A percentile compares a stretch with the other conserved stretches of the same genome.
Evolutionary conservation across 1,140 invertebrate genomes (phyloP).

Genomic region (Scylla paramamosain): DNA sequence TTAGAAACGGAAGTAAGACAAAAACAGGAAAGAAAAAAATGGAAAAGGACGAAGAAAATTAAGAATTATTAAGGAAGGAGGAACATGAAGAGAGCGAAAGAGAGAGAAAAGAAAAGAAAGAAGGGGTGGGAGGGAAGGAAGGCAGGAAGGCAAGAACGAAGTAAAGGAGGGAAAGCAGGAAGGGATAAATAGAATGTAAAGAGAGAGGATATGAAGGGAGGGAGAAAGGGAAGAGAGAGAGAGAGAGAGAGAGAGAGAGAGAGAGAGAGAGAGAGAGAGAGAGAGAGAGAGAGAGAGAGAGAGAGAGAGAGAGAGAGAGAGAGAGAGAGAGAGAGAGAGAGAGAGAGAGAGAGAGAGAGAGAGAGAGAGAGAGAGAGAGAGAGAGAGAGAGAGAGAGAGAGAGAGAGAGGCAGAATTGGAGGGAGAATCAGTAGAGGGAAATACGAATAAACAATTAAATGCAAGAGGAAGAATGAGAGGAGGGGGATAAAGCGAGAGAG

Average conservation of each 20-base stretch:
- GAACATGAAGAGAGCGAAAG: background rate
- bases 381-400: slow-evolving; percentile 18
- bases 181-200: background rate
- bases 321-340: background rate
- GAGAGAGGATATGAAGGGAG: background rate
- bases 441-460: background rate
- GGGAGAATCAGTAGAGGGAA: background rate
- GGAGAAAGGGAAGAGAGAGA: background rate
- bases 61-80: background rate
- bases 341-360: background rate
- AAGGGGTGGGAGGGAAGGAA: background rate
- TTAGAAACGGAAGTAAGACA: background rate
- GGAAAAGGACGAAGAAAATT: background rate
- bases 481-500: background rate
- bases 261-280: background rate
- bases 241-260: slow-evolving; percentile 20
- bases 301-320: background rate
- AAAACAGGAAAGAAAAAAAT: background rate
- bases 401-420: background rate
- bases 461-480: background rate
- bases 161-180: background rate
- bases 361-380: slow-evolving; percentile 1
- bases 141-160: background rate
- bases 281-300: no score
- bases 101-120: background rate